A percentile compares a stretch with the other conserved stretches of the same genome.
These are phyloP conservation scores for Pagrus major DNA, from an alignment of 2,113 vertebrate species.

Conservation along the genomic window DNA sequence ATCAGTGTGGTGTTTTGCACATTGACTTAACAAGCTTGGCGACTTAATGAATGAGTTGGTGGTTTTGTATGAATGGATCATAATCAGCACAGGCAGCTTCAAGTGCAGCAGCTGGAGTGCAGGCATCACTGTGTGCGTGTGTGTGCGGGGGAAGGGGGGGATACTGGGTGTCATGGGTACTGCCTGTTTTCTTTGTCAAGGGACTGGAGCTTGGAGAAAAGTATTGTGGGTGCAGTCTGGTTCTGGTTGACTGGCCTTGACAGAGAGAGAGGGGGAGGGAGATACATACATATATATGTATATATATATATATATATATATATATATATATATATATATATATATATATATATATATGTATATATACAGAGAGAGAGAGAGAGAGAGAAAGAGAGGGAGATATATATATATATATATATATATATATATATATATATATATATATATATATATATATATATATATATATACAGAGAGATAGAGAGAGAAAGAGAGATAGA, in stretches of 20 bases:
- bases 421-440: too few relatives aligned
- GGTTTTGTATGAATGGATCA: conserved; percentile 35
- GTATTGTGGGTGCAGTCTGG: conserved; percentile 68
- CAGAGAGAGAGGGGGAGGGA: too few relatives aligned
- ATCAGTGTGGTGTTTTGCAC: neutral
- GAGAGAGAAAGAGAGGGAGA: conserved; percentile 33
- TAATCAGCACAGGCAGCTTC: conserved; percentile 24
- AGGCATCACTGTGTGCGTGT: neutral
- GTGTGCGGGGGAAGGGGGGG: conserved; percentile 31
- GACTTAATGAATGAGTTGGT: conserved; percentile 34
- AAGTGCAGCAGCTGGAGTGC: conserved; percentile 9
- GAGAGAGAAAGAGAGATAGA: neutral
- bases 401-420: too few relatives aligned
- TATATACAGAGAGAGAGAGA: conserved; percentile 12
- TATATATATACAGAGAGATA: too few relatives aligned
- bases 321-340: too few relatives aligned
- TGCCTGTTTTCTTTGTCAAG: conserved; percentile 42
- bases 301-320: too few relatives aligned
- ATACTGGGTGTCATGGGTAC: conserved; percentile 2
- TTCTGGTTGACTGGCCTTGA: conserved; percentile 68
- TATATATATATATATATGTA: too few relatives aligned
- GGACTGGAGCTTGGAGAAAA: conserved; percentile 50
- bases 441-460: too few relatives aligned
- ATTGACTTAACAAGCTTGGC: conserved; percentile 9
- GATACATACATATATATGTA: too few relatives aligned